These are phyloP conservation scores for Manacus vitellinus DNA, from an alignment of 2,113 vertebrate species.

Conservation along the genomic window DNA sequence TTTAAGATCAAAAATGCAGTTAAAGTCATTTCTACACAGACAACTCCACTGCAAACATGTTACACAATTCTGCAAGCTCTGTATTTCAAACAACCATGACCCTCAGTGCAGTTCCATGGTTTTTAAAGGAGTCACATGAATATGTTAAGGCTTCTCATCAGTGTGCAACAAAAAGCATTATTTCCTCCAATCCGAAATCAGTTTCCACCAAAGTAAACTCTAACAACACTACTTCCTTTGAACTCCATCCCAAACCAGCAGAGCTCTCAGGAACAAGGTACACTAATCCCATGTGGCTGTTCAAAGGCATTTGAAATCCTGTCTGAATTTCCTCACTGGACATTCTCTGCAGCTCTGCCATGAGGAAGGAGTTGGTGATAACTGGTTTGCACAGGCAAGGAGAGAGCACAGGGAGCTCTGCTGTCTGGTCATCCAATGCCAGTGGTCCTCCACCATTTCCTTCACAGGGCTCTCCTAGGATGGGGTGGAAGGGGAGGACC, in stretches of 20 bases:
- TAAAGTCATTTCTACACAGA: not conserved
- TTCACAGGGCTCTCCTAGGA: not conserved
- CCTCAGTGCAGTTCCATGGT: not conserved
- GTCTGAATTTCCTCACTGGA: not conserved
- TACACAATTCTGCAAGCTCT: not conserved
- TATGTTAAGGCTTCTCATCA: not conserved
- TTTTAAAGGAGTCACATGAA: not conserved
- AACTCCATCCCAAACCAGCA: not conserved
- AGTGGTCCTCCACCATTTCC: not conserved
- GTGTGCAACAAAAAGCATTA: not conserved
- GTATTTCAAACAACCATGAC: not conserved
- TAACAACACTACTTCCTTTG: not conserved
- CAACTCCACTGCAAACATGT: not conserved
- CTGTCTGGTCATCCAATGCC: not conserved
- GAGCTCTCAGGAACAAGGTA: not conserved
- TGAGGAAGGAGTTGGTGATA: not conserved
- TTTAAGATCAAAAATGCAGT: not conserved
- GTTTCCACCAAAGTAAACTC: not conserved
- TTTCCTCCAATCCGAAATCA: not conserved
- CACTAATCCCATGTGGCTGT: not conserved
- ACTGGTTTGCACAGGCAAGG: not conserved
- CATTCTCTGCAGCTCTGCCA: rapidly evolving
- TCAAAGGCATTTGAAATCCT: not conserved
- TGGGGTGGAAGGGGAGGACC: not conserved
- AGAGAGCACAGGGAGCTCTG: not conserved